Evolutionary conservation across 2,797 vertebrate genomes (phyloP), one percentile per base, ranked within the genome.

Genomic region (Cossypha heuglini): DNA sequence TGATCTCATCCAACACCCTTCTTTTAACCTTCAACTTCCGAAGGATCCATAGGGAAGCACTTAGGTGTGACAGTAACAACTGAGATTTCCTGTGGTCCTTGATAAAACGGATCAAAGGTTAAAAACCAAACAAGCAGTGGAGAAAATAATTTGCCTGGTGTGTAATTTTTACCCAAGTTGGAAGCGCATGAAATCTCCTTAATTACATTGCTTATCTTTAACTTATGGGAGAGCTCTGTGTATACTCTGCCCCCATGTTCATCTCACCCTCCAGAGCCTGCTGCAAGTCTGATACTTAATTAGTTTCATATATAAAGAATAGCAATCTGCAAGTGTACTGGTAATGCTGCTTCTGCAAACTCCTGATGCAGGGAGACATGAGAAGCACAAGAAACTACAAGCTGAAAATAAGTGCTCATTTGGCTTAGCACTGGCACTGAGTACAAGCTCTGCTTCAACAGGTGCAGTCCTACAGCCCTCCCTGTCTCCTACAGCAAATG

Each of bases 391-490:
- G 26, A 71, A 71, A 51, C 18, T 10, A 54, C 31, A 72, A 71
- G 40, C 24, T 2, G 2, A 59, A 72, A 58, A 82, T 26, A 64
- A 77, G 31, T 45, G 33, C 35, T 81, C 61, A 29, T 82, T 73
- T 87, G 62, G 67, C 46, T 82, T 45, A 66, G 43, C 22, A 6
- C 12, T 20, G 52, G 45, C 7, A 7, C 63, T 88, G 72, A 76
- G 90, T 79, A 75, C 2, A 31, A 92, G 61, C 57, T 31, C 61
- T 46, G 61, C 84, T 88, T 96, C 96, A 96, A 96, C 96, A 95
- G 96, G 95, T 97, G 89, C 74, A 72, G 38, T 59, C 76, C 87
- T 48, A 45, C 38, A 51, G 86, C 59, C 58, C 61, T 95, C 83
- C 64, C 52, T 59, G 28, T 77, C 78, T 93, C 63, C 69, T 75